Evolutionary conservation across 1,140 invertebrate species (phyloP).

Genomic region (Sminthurides bifidus): DNA sequence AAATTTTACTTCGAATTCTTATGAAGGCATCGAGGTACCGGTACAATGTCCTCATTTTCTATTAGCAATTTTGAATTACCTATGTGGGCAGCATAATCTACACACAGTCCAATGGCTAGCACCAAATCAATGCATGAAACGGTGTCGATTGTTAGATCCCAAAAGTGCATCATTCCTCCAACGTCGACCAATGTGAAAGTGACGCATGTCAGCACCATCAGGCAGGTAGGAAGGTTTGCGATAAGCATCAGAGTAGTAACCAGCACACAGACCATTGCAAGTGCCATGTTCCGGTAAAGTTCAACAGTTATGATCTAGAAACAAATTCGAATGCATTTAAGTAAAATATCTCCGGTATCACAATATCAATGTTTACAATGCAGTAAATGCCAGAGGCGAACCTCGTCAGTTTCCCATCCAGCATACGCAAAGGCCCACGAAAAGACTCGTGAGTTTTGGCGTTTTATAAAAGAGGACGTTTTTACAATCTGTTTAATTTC

Average conservation of each 20-base stretch:
- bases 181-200: constrained; percentile 54
- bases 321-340: constrained; percentile 14
- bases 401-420: constrained; percentile 64
- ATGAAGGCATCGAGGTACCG: not conserved
- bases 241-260: constrained; percentile 64
- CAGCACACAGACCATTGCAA: constrained; percentile 70
- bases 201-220: constrained; percentile 37
- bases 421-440: constrained; percentile 58
- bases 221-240: constrained; percentile 61
- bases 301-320: constrained; percentile 52
- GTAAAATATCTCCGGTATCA: not conserved
- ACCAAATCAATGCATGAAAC: constrained; percentile 72
- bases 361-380: constrained; percentile 1
- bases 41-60: no score
- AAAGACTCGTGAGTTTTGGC: constrained; percentile 45
- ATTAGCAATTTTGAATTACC: constrained; percentile 38
- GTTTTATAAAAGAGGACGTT: constrained; percentile 10
- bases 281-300: constrained; percentile 62
- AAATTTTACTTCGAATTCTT: not conserved
- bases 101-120: constrained; percentile 72
- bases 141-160: constrained; percentile 74
- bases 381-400: constrained; percentile 32
- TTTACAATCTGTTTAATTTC: constrained; percentile 45
- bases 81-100: constrained; percentile 79
- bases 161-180: constrained; percentile 65